phyloP scores from a whole-genome alignment of 2,113 vertebrate genomes.

The Ancistrus triradiatus region DNA sequence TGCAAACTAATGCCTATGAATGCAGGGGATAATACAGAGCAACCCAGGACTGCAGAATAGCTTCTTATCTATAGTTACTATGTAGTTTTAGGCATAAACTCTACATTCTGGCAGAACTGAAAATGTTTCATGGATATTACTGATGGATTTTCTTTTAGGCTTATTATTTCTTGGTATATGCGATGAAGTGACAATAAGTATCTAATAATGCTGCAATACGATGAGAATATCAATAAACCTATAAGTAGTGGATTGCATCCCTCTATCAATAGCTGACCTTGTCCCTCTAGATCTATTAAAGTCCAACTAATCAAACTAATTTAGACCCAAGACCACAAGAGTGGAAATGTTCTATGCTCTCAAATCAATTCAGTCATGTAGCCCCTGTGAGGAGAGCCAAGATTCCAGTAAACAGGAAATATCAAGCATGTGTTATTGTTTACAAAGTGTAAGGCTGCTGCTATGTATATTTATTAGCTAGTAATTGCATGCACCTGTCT shows the following conservation, averaged over 20 bases:
- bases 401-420: slow-evolving; percentile 24
- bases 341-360: slow-evolving; percentile 22
- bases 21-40: background rate
- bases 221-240: slow-evolving; percentile 30
- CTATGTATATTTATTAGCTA: background rate
- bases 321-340: slow-evolving; percentile 7
- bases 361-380: slow-evolving; percentile 18
- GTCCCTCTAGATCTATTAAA: slow-evolving; percentile 28
- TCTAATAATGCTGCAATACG: background rate
- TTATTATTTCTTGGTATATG: background rate
- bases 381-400: background rate
- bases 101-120: background rate
- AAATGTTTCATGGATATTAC: background rate
- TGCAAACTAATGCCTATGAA: slow-evolving; percentile 2
- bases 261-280: slow-evolving; percentile 34
- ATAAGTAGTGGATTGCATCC: slow-evolving; percentile 27
- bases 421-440: slow-evolving; percentile 15
- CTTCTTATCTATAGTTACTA: background rate
- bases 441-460: background rate
- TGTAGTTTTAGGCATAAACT: background rate
- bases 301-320: slow-evolving; percentile 37
- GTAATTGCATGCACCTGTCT: background rate
- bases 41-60: background rate
- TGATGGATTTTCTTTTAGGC: background rate
- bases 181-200: slow-evolving; percentile 3